Evolutionary conservation across 1,140 invertebrate genomes (phyloP).

Genomic region (Brachystomella parvula): DNA sequence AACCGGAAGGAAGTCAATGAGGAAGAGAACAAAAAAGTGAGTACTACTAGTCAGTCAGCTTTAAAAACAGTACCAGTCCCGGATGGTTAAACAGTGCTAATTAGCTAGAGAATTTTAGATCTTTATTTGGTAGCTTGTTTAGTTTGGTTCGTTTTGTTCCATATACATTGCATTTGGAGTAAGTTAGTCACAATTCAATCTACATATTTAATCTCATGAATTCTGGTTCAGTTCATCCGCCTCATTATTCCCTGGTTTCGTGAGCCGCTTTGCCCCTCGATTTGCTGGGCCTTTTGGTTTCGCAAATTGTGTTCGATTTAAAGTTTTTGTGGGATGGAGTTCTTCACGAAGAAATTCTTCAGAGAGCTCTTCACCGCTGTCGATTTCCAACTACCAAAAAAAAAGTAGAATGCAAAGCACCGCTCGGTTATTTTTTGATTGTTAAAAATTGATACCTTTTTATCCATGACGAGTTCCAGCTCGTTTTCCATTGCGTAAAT

Average conservation of each 20-base stretch:
- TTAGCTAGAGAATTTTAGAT: too few species aligned
- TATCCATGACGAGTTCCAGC: slow-evolving; percentile 62
- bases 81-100: too few species aligned
- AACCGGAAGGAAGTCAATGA: neutral
- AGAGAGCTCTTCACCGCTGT: slow-evolving; percentile 76
- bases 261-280: slow-evolving; percentile 80
- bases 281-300: slow-evolving; percentile 91
- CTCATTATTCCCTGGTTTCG: slow-evolving; percentile 48
- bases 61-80: too few species aligned
- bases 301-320: slow-evolving; percentile 82
- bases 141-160: too few species aligned
- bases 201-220: too few species aligned
- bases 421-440: neutral
- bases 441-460: slow-evolving; percentile 58
- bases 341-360: slow-evolving; percentile 85
- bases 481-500: slow-evolving; percentile 62
- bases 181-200: too few species aligned
- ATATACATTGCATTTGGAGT: too few species aligned
- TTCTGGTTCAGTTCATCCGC: neutral
- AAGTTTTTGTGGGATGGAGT: slow-evolving; percentile 85
- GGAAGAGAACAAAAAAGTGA: neutral
- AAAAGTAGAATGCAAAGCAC: too few species aligned
- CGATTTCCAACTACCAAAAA: slow-evolving; percentile 76
- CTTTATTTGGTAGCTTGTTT: too few species aligned
- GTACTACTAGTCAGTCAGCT: neutral